Percentiles rank a stretch among this genome's conserved stretches.
These are phyloP conservation scores for Epicauta chinensis DNA, from an alignment of 1,140 invertebrate species.

Conservation along the genomic window DNA sequence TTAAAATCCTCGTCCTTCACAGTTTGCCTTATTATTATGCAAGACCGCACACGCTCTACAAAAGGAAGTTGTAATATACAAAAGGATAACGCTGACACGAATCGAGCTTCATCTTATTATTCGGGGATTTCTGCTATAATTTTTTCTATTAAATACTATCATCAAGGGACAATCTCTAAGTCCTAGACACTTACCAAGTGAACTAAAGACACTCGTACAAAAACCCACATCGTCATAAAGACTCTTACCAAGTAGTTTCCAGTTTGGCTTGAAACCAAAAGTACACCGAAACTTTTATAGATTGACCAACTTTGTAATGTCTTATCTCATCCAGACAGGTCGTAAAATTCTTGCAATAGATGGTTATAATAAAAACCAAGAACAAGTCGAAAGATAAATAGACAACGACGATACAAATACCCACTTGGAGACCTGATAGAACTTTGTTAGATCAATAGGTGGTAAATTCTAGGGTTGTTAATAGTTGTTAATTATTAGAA, in stretches of 20 bases:
- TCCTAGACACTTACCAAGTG: background rate
- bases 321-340: constrained; percentile 33
- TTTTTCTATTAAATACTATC: no score
- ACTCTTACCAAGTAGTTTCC: background rate
- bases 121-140: no score
- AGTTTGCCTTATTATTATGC: constrained; percentile 25
- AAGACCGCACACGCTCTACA: constrained; percentile 21
- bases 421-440: no score
- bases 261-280: background rate
- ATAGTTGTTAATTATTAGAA: no score
- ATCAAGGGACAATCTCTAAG: constrained; percentile 1
- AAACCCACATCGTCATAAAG: background rate
- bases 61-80: constrained; percentile 18
- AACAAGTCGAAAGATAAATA: no score
- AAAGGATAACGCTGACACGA: constrained; percentile 18
- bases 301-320: constrained; percentile 35
- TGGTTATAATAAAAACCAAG: background rate
- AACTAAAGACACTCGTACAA: background rate
- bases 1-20: constrained; percentile 23
- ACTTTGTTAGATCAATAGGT: no score
- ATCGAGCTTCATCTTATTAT: no score
- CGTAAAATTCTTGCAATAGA: constrained; percentile 33
- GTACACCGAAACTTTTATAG: constrained; percentile 17
- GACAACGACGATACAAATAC: no score
- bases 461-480: no score